phyloP scores from a whole-genome alignment of 2,113 vertebrate species.

The Barbus barbus region DNA sequence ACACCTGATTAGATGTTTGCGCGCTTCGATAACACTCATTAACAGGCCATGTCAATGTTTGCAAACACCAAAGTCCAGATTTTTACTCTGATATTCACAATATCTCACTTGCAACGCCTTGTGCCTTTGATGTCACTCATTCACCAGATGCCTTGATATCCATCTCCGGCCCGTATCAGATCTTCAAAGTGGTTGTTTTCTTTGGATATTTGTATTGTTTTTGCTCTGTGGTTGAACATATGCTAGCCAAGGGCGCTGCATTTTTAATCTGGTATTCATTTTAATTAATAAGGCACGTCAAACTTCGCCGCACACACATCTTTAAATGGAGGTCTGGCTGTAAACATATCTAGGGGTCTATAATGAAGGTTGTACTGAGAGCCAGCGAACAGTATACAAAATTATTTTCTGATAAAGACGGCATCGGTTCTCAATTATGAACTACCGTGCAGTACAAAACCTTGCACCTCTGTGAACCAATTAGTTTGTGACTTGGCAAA shows the following conservation, averaged over 20 bases:
- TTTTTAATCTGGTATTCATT: conserved; percentile 35
- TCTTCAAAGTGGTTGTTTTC: conserved; percentile 31
- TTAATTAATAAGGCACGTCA: conserved; percentile 45
- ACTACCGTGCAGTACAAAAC: not conserved
- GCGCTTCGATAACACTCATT: not conserved
- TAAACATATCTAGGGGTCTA: conserved; percentile 38
- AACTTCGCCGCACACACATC: conserved; percentile 19
- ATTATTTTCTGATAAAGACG: conserved; percentile 49
- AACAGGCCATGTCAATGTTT: not conserved
- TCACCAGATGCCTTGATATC: not conserved
- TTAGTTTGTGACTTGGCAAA: conserved; percentile 34
- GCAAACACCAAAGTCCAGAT: not conserved
- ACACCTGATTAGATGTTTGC: not conserved
- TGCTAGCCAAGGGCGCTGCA: conserved; percentile 31
- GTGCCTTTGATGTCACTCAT: not conserved
- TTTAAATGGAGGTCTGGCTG: conserved; percentile 10
- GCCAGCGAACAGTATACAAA: not conserved
- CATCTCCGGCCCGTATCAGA: not conserved
- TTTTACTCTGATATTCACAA: not conserved
- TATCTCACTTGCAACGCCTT: not conserved
- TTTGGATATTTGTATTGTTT: conserved; percentile 36
- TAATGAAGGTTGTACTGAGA: conserved; percentile 19
- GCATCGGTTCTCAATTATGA: conserved; percentile 31
- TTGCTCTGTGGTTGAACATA: conserved; percentile 20
- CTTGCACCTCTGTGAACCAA: conserved; percentile 26